Base-by-base conservation (phyloP, 2,797 vertebrate genomes). In the Aplochiton taeniatus region DNA sequence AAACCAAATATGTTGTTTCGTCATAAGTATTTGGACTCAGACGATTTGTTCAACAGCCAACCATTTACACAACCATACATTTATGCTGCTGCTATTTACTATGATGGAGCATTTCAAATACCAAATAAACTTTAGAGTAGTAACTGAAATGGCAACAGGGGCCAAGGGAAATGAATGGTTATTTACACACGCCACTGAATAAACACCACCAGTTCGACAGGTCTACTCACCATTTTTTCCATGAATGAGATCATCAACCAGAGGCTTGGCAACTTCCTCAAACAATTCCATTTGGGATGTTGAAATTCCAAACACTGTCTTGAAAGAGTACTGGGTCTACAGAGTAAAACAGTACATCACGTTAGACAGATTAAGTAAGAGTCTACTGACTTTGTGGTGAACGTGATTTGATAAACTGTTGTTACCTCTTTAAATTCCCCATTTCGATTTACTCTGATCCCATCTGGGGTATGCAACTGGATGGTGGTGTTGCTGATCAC, bases 241-340 rank as follows among this genome's bases (percentile, higher is more conserved):
- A 65, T 78, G 94, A 77, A 98, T 90, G 58, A 99, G 91, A 79
- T 99, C 96, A 18, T 98, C 94, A 6, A 98, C 95, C 10, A 99
- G 90, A 18, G 95, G 94, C 61, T 92, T 95, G 41, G 96, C 94
- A 75, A 98, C 95, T 63, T 90, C 85, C 0, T 96, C 94, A 75
- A 98, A 99, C 12, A 99, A 88, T 57, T 96, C 89, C 58, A 84
- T 91, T 81, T 99, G 98, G 17, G 83, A 90, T 1, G 92, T 88
- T 1, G 88, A 91, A 9, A 91, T 89, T 20, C 95, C 95, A 85
- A 99, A 98, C 0, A 99, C 96, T 76, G 93, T 95, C 83, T 97
- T 97, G 85, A 99, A 99, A 0, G 95, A 95, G 83, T 97, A 98
- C 55, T 98, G 98, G 0, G 91, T 97, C 98, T 99, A 66, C 77